Base-by-base conservation (phyloP, 2,113 vertebrate species). In the Thalassoma bifasciatum region DNA sequence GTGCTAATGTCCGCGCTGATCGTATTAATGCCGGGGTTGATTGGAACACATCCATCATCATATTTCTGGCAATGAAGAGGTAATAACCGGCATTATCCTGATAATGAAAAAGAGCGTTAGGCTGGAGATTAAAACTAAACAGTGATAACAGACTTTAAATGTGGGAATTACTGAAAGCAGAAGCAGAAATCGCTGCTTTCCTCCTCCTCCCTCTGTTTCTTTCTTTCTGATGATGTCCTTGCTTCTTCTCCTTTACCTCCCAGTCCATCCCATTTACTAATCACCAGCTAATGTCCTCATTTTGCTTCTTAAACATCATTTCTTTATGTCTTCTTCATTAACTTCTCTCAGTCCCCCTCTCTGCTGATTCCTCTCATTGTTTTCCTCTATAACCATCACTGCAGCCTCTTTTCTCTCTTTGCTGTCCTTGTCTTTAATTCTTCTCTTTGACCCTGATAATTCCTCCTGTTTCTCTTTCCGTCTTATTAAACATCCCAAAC, bases 1-100 rank as follows among this genome's bases (percentile, higher is more conserved):
- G 85, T 69, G 75, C 73, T 90, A 89, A 92, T 89, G 90, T 87
- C 86, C 69, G 21, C 52, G 0, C 56, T 88, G 88, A 90, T 88
- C 51, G 70, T 62, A 88, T 88, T 91, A 91, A 90, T 82, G 82
- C 72, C n/a, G 37, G 30, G n/a, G 51, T 69, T 86, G 90, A 90
- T 92, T 89, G 81, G 85, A 85, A 70, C 44, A 67, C 86, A 92
- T 92, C 84, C 82, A 86, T 92, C 90, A 92, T 84, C 65, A 86
- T 88, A 81, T 80, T 72, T 62, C 59, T 52, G 51, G 22, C 70
- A 83, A 85, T 85, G 82, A 88, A 88, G 86, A 88, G 79, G 87
- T 87, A 90, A 87, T 87, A 89, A 84, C 79, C 26, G 37, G 70
- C 70, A 75, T 88, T 79, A 81, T 87, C 79, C 81, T 72, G 77